phyloP scores from a whole-genome alignment of 2,113 vertebrate genomes.

The Suricata suricatta region DNA sequence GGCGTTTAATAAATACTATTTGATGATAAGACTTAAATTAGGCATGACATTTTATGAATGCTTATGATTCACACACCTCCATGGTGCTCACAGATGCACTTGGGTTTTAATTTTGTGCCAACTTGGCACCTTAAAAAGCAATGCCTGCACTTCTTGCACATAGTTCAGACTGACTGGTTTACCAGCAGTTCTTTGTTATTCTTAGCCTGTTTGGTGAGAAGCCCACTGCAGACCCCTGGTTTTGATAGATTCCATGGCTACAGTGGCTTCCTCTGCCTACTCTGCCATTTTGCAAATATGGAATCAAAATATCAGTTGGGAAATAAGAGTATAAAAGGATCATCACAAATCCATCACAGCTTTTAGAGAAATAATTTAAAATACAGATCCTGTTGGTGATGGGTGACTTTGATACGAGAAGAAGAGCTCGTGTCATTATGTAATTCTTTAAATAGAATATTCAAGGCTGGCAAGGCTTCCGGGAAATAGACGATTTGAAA shows the following conservation, averaged over 20 bases:
- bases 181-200: background rate
- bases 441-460: background rate
- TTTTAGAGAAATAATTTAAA: constrained; percentile 22
- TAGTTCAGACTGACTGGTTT: background rate
- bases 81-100: constrained; percentile 41
- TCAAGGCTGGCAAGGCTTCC: background rate
- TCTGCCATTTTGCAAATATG: background rate
- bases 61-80: constrained; percentile 66
- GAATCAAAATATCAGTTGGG: background rate
- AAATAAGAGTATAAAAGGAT: background rate
- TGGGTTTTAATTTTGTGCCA: constrained; percentile 50
- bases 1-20: constrained; percentile 75
- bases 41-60: constrained; percentile 47
- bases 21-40: constrained; percentile 60
- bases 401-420: background rate
- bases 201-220: background rate
- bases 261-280: background rate
- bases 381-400: background rate
- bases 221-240: background rate
- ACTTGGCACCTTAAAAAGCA: constrained; percentile 19
- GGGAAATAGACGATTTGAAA: constrained; percentile 17
- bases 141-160: background rate
- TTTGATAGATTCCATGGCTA: background rate
- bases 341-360: background rate
- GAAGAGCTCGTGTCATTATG: background rate